A percentile compares a stretch with the other conserved stretches of the same genome.
These are phyloP conservation scores for Moxostoma hubbsi DNA, from an alignment of 2,797 vertebrate species.

Conservation along the genomic window DNA sequence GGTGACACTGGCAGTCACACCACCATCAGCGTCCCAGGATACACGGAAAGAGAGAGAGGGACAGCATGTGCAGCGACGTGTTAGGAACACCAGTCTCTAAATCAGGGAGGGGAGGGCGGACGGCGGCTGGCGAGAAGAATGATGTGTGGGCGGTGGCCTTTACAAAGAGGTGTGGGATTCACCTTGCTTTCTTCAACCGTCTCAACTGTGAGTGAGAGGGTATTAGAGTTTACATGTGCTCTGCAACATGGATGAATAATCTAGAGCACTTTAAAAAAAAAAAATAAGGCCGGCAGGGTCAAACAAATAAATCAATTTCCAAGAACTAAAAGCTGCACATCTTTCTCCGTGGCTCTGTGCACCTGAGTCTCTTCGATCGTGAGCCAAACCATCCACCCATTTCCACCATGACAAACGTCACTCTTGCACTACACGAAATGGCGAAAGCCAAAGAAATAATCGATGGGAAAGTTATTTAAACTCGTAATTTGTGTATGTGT, in stretches of 20 bases:
- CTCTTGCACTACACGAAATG: slow-evolving; percentile 10
- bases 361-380: background rate
- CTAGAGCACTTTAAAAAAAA: slow-evolving; percentile 42
- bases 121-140: slow-evolving; percentile 32
- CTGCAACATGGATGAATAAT: slow-evolving; percentile 68
- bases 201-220: slow-evolving; percentile 51
- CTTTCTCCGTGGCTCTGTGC: background rate
- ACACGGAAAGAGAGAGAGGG: slow-evolving; percentile 45
- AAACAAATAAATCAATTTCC: slow-evolving; percentile 55
- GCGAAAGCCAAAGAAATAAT: background rate
- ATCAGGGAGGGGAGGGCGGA: slow-evolving; percentile 57
- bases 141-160: slow-evolving; percentile 51
- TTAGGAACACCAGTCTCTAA: slow-evolving; percentile 43
- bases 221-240: slow-evolving; percentile 55
- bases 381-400: background rate
- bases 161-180: slow-evolving; percentile 50
- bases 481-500: slow-evolving; percentile 32
- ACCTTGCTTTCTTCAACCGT: slow-evolving; percentile 51
- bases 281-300: slow-evolving; percentile 37
- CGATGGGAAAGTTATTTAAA: slow-evolving; percentile 5
- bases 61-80: slow-evolving; percentile 41
- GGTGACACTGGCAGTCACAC: slow-evolving; percentile 64
- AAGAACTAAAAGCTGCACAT: slow-evolving; percentile 34
- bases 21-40: slow-evolving; percentile 46
- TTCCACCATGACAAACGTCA: slow-evolving; percentile 13